Evolutionary conservation across 2,113 vertebrate species (phyloP), one percentile per base, ranked within the genome.

Genomic region (Ranitomeya variabilis): DNA sequence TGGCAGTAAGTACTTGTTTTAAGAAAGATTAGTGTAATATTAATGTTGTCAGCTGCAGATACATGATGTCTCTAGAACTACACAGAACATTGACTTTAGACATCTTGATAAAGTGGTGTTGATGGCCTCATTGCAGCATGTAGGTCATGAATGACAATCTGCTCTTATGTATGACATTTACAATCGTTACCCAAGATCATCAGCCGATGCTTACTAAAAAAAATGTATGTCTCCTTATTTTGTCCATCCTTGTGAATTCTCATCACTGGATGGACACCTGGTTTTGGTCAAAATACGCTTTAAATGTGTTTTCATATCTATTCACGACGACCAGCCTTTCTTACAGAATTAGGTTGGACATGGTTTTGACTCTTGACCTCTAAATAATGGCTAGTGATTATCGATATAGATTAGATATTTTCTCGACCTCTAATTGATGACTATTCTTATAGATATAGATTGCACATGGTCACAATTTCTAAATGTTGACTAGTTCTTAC

Each of bases 1-100:
- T 15, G 78, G 66, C 66, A 52, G 86, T 88, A 88, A 83, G 86
- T 82, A 81, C 19, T 3, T 13, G 6, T 18, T 52, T 4, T 31
- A 45, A 12, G 26, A 52, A 74, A 4, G 7, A 6, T 21, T 51
- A 45, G 9, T 2, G 7, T 15, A 14, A 18, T 45, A 45, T 74
- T 26, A 73, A 37, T 26, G 8, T 45, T 3, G 23, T 31, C 69
- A 23, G 31, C 1, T 31, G 69, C 2, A 71, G 31, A 71, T 37
- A 7, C 4, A 71, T 71, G 23, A 26, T 31, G 6, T 74, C 71
- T 6, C 45, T 37, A 45, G 0, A 45, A 15, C 13, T 71, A 31
- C 31, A 74, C 1, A 74, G 31, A 18, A 16, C 7, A 74, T 74
- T 76, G 15, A 7, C 15, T 64, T 7, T n/a, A 66, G 71, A 16